Evolutionary conservation across 2,113 vertebrate genomes (phyloP).

Genomic region (Athene noctua): DNA sequence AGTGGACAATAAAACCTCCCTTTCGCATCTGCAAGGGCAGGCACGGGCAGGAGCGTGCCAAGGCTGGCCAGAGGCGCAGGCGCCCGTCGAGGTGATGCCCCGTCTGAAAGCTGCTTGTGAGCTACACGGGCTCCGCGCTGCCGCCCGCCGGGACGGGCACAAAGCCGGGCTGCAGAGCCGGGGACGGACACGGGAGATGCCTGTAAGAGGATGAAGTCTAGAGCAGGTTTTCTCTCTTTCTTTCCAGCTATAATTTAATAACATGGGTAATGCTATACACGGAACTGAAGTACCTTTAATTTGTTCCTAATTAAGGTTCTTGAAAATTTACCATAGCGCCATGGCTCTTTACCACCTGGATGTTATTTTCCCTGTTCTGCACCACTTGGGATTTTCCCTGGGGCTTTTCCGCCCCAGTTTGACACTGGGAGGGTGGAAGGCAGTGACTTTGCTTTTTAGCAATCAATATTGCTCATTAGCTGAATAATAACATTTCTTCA

Average conservation of each 20-base stretch:
- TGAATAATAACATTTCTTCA: background rate
- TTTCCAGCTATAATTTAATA: background rate
- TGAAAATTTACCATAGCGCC: background rate
- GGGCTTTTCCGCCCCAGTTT: background rate
- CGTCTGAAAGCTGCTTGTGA: rapidly evolving
- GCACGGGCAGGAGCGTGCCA: rapidly evolving
- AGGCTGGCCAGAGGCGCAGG: background rate
- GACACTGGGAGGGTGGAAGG: background rate
- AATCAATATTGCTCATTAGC: background rate
- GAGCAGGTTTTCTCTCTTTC: background rate
- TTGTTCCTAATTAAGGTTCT: background rate
- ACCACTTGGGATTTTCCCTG: background rate
- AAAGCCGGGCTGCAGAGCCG: background rate
- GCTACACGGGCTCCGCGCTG: no score
- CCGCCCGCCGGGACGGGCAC: background rate
- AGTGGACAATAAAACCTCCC: background rate
- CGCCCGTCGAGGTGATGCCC: rapidly evolving
- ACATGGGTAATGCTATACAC: background rate
- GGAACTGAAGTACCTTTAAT: background rate
- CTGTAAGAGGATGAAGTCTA: background rate
- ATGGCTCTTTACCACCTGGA: background rate
- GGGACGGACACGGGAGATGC: background rate
- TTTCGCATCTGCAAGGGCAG: background rate
- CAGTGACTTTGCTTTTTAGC: background rate
- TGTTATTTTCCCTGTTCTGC: background rate